A percentile compares a stretch with the other conserved stretches of the same genome.
These are phyloP conservation scores for Bettongia penicillata DNA, from an alignment of 2,113 vertebrate genomes.

Conservation along the genomic window DNA sequence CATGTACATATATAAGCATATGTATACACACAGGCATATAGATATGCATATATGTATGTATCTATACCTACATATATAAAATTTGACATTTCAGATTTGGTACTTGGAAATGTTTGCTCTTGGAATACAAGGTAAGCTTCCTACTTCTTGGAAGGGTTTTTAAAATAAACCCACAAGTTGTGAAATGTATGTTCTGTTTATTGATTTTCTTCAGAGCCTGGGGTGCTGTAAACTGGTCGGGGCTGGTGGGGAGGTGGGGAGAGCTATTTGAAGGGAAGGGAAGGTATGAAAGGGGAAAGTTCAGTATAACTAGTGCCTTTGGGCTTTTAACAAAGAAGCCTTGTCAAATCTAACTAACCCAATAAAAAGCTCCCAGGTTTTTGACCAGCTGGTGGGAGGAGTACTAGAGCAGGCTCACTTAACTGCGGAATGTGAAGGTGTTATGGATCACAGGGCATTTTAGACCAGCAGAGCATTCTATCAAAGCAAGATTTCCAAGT, in stretches of 20 bases:
- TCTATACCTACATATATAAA: too few relatives aligned
- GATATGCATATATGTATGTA: too few relatives aligned
- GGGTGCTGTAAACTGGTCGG: neutral
- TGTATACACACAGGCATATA: too few relatives aligned
- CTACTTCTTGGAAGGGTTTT: neutral
- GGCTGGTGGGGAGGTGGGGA: slow-evolving; percentile 21
- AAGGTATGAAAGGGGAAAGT: neutral
- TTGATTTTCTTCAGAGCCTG: neutral
- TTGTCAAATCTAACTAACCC: neutral
- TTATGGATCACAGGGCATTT: neutral
- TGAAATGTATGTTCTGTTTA: neutral
- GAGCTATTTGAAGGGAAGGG: neutral
- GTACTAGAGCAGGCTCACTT: neutral
- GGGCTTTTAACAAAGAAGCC: neutral
- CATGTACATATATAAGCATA: too few relatives aligned
- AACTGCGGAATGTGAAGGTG: neutral
- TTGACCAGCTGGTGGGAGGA: neutral
- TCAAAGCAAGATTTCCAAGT: neutral
- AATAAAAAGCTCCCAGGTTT: neutral
- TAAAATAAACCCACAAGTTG: neutral
- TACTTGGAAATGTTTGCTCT: neutral
- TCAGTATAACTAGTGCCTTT: neutral
- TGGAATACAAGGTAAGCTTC: neutral
- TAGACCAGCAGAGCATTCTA: neutral
- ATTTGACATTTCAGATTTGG: neutral